phyloP scores from a whole-genome alignment of 2,888 invertebrate genomes.

The Julus scandinavius region DNA sequence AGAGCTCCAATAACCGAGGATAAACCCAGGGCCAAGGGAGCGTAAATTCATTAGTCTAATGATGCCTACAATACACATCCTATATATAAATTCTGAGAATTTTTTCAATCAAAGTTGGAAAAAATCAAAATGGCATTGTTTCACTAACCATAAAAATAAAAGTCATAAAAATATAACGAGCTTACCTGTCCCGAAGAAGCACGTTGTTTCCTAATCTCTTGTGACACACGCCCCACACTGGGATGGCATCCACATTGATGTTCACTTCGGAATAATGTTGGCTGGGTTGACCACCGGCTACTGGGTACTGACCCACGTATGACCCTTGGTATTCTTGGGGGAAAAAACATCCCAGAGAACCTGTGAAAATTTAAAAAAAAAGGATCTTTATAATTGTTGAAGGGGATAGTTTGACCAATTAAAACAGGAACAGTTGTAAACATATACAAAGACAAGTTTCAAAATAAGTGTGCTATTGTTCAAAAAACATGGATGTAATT shows the following conservation, averaged over 20 bases:
- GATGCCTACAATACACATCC: neutral
- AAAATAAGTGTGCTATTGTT: no score
- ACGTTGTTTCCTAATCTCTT: conserved; percentile 72
- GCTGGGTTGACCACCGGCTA: conserved; percentile 62
- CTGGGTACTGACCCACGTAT: conserved; percentile 71
- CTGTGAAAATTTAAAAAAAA: neutral
- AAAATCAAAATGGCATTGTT: neutral
- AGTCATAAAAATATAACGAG: conserved; percentile 38
- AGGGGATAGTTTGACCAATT: neutral
- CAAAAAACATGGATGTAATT: no score
- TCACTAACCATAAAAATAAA: neutral
- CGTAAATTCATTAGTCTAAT: neutral
- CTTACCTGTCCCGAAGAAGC: conserved; percentile 72
- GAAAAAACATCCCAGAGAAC: conserved; percentile 71
- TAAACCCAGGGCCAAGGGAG: neutral
- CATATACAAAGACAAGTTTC: no score
- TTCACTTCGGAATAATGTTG: conserved; percentile 71
- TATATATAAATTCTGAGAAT: neutral
- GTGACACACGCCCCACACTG: conserved; percentile 75
- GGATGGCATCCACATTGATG: conserved; percentile 74
- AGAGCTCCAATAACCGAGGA: neutral
- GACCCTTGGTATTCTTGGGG: conserved; percentile 75
- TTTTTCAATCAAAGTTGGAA: conserved; percentile 1
- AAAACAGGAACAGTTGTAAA: no score
- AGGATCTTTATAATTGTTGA: neutral